Evolutionary conservation across 2,797 vertebrate species (phyloP).

Genomic region (Muraenolepis orangiensis): DNA sequence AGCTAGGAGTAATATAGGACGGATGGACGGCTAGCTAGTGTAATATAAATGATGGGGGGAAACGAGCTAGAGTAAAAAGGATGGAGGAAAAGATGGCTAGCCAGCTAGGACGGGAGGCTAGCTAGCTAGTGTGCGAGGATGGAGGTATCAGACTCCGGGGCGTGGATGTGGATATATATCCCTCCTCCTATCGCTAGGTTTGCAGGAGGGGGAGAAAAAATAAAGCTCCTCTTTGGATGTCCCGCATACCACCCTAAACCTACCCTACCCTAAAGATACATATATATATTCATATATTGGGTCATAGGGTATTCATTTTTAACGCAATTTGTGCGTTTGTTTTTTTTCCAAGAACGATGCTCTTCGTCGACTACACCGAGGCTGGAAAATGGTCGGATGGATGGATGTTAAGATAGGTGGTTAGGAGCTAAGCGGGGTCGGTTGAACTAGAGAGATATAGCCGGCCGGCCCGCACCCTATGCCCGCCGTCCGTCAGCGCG

Average conservation of each 20-base stretch:
- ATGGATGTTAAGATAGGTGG: slow-evolving; percentile 28
- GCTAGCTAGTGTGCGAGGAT: slow-evolving; percentile 54
- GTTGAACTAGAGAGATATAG: slow-evolving; percentile 40
- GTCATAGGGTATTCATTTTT: too few relatives aligned
- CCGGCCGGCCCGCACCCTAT: slow-evolving; percentile 54
- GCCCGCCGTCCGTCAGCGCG: slow-evolving; percentile 36
- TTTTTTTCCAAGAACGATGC: too few relatives aligned
- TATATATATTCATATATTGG: too few relatives aligned
- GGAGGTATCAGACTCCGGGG: slow-evolving; percentile 49
- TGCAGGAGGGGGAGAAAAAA: slow-evolving; percentile 41
- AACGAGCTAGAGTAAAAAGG: too few relatives aligned
- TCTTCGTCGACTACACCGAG: slow-evolving; percentile 43
- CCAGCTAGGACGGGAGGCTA: slow-evolving; percentile 39
- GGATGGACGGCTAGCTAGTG: too few relatives aligned
- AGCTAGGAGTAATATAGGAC: too few relatives aligned
- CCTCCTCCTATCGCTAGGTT: slow-evolving; percentile 56
- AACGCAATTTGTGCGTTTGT: too few relatives aligned
- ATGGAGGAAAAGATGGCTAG: too few relatives aligned
- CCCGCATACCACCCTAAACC: slow-evolving; percentile 14
- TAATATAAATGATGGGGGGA: too few relatives aligned
- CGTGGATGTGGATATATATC: too few relatives aligned
- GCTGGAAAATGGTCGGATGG: slow-evolving; percentile 43
- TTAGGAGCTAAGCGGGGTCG: slow-evolving; percentile 44
- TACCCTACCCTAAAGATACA: too few relatives aligned
- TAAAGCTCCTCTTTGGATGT: slow-evolving; percentile 48